A percentile compares a stretch with the other conserved stretches of the same genome.
These are phyloP conservation scores for Catostylus mosaicus DNA, from an alignment of 30 jellyfish, hydroid and myxozoan genomes.

Conservation along the genomic window DNA sequence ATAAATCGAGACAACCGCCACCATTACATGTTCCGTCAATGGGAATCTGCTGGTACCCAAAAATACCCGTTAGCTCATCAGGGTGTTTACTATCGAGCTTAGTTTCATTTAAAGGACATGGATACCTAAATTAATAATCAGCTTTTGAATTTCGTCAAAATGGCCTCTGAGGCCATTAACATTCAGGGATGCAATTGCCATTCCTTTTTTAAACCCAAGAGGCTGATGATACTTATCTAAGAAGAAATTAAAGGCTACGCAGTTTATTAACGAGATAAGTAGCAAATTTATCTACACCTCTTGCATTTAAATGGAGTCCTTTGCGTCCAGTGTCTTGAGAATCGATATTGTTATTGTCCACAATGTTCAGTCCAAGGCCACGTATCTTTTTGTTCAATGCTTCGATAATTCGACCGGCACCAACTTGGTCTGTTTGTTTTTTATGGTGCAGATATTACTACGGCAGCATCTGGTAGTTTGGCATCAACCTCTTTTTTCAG, in stretches of 20 bases:
- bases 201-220: constrained; percentile 33
- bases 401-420: constrained; percentile 4
- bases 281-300: neutral
- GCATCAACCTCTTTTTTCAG: neutral
- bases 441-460: neutral
- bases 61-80: constrained; percentile 8
- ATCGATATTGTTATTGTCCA: constrained; percentile 21
- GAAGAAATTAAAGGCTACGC: constrained; percentile 13
- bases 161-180: constrained; percentile 26
- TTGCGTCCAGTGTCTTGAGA: constrained; percentile 23
- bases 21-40: constrained; percentile 26
- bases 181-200: too few species aligned
- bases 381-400: constrained; percentile 19
- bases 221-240: constrained; percentile 47
- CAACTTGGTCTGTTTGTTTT: neutral
- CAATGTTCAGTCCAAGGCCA: constrained; percentile 9
- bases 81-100: neutral
- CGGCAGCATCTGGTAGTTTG: neutral
- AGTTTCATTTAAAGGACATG: constrained; percentile 5
- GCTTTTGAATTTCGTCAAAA: constrained; percentile 7
- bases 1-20: too few species aligned
- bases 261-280: constrained; percentile 15
- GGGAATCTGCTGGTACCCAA: constrained; percentile 51
- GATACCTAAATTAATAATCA: neutral
- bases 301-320: constrained; percentile 20